These are phyloP conservation scores for Otolemur garnettii DNA, from an alignment of 2,113 vertebrate species.

Conservation along the genomic window DNA sequence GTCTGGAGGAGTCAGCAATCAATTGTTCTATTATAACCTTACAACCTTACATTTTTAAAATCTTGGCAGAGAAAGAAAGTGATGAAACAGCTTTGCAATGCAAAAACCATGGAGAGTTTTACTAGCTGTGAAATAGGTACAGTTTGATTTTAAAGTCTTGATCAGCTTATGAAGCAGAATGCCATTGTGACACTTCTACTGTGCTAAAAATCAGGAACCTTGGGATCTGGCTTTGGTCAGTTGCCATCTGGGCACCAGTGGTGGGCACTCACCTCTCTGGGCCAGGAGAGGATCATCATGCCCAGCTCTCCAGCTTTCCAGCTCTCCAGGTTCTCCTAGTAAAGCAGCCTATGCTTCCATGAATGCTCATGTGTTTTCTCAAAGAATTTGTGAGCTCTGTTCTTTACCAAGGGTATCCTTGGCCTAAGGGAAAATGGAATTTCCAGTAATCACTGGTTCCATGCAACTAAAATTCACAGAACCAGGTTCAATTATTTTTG, in stretches of 20 bases:
- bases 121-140: neutral
- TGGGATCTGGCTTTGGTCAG: fast-evolving
- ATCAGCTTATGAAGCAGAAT: fast-evolving
- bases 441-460: too few species aligned
- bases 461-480: neutral
- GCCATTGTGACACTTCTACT: fast-evolving
- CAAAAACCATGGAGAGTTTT: neutral
- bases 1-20: too few species aligned
- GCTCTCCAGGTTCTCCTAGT: fast-evolving
- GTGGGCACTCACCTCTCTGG: neutral
- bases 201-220: fast-evolving
- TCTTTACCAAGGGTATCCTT: neutral
- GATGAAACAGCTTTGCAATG: neutral
- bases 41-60: neutral
- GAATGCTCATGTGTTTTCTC: neutral
- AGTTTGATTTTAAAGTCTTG: neutral
- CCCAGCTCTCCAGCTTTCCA: too few species aligned
- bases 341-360: fast-evolving
- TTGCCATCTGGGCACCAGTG: neutral
- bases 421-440: neutral
- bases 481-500: fast-evolving
- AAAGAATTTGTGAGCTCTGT: neutral
- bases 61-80: constrained; percentile 67
- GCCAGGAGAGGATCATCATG: too few species aligned
- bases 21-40: too few species aligned